These are phyloP conservation scores for Heliconius cydno DNA, from an alignment of 2,888 invertebrate genomes.

Conservation along the genomic window DNA sequence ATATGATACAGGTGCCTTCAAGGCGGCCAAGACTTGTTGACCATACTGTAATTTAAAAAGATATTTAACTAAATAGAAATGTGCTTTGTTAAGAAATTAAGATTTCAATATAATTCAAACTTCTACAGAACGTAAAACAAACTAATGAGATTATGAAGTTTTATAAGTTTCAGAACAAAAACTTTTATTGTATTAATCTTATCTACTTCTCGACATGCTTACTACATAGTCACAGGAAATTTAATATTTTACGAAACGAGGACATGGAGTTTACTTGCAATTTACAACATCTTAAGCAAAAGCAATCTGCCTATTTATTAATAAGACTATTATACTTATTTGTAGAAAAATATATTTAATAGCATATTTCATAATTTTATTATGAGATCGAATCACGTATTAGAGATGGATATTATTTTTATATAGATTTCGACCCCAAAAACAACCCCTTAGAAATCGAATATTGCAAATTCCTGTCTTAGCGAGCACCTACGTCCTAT, in stretches of 20 bases:
- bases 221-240: not conserved
- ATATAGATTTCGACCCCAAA: not conserved
- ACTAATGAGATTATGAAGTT: too few species aligned
- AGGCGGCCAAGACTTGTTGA: too few species aligned
- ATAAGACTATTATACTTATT: not conserved
- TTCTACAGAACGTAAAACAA: too few species aligned
- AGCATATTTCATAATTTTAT: not conserved
- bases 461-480: too few species aligned
- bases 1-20: too few species aligned
- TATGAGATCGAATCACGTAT: not conserved
- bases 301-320: not conserved
- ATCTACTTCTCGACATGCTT: constrained; percentile 1
- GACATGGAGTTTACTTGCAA: constrained; percentile 9
- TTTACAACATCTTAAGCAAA: constrained; percentile 9
- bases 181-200: not conserved
- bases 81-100: not conserved
- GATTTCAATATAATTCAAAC: not conserved
- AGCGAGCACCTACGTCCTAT: too few species aligned
- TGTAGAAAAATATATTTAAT: not conserved
- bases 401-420: not conserved
- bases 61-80: too few species aligned
- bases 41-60: too few species aligned
- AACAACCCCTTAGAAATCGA: too few species aligned
- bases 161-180: not conserved
- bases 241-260: constrained; percentile 18